Evolutionary conservation across 2,888 invertebrate species (phyloP), one percentile per base, ranked within the genome.

Genomic region (Liopterus haemorrhoidalis): DNA sequence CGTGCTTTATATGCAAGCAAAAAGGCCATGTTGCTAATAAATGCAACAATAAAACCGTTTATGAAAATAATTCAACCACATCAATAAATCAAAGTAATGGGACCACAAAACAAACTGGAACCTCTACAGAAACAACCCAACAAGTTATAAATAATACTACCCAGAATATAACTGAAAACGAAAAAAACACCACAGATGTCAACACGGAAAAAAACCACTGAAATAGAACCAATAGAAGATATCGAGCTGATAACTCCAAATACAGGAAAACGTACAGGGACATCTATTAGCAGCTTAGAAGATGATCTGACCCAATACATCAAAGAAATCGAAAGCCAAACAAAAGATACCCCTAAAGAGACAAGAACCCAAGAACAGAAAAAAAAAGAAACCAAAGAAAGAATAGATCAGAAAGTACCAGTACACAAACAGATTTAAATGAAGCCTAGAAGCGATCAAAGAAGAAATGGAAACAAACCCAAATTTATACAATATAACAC

Each of bases 1-100:
- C 18, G 8, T 39, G 39, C 28, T n/a, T 27, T 20, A 28, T 19
- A 27, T 39, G 39, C 9, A 27, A 39, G 20, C 14, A 16, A 27
- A 18, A 28, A 28, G 39, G 39, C 9, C 39, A 39, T n/a, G 5
- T 18, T 18, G 18, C 39, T 27, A 18, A 16, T 3, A 14, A 39
- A 39, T 39, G 39, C 9, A 16, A 16, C 14, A 15, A 18, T 2
- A 5, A 2, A 33, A 15, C 5, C 14, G 9, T n/a, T 2, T 4
- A 20, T 16, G 16, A 39, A 19, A 3, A 31, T 14, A n/a, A 2
- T 9, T 3, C 2, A 9, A 25, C 8, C 3, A 15, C 15, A n/a
- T 22, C 8, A 4, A 35, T 14, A 15, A 8, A 28, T n/a, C n/a
- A 4, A 28, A 28, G 11, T 6, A 28, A 8, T 22, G 14, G 24